Percentiles rank a stretch among this genome's conserved stretches.
Evolutionary conservation across 2,797 vertebrate genomes (phyloP).

Genomic region (Malurus splendens): DNA sequence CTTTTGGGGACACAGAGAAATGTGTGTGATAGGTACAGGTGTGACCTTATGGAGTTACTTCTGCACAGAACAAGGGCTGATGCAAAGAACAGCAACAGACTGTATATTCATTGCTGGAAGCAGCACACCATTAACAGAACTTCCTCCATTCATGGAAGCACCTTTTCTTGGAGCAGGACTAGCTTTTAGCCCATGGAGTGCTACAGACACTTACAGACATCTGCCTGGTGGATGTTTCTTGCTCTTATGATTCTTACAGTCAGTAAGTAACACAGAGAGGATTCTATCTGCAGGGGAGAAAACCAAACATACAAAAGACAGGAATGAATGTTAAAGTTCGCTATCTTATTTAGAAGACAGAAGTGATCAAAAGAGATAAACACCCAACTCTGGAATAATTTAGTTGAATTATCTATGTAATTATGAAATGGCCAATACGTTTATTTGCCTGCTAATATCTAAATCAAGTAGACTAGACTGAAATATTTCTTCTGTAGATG

Average conservation of each 20-base stretch:
- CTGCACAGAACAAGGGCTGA: neutral
- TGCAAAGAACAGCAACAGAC: neutral
- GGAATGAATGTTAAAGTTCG: neutral
- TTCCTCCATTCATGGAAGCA: neutral
- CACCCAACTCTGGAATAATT: neutral
- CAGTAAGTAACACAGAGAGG: constrained; percentile 67
- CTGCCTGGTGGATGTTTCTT: constrained; percentile 56
- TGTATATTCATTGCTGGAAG: neutral
- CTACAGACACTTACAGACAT: constrained; percentile 67
- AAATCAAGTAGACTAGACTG: neutral
- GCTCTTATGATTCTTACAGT: constrained; percentile 73
- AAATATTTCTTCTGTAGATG: neutral
- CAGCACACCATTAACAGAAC: neutral
- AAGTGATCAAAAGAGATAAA: neutral
- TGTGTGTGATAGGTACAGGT: neutral
- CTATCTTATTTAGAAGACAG: neutral
- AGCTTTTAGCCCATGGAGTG: neutral
- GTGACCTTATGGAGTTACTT: neutral
- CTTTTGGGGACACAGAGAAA: neutral
- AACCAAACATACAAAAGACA: neutral
- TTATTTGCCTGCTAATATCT: neutral
- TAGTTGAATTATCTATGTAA: neutral
- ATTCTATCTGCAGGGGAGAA: constrained; percentile 23
- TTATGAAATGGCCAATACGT: neutral
- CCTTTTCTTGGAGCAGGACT: neutral